Evolutionary conservation across 1,140 invertebrate species (phyloP).

Genomic region (Caenorhabditis remanei): DNA sequence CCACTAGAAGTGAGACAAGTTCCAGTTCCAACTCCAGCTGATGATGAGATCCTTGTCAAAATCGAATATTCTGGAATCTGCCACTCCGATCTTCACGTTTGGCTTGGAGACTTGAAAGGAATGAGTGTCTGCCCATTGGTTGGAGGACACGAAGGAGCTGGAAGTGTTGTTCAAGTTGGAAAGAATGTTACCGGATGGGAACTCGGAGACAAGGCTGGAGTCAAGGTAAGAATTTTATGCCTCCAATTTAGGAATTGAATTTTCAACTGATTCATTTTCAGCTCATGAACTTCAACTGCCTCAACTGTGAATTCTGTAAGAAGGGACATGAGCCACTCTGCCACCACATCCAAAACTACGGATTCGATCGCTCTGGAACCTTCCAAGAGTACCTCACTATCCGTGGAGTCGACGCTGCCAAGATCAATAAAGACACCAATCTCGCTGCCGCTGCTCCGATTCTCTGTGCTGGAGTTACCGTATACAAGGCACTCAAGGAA

Average conservation of each 20-base stretch:
- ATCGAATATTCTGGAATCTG: conserved; percentile 61
- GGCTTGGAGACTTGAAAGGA: conserved; percentile 45
- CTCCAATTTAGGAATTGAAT: background rate
- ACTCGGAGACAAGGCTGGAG: conserved; percentile 66
- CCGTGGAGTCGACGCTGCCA: conserved; percentile 54
- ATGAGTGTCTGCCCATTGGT: conserved; percentile 61
- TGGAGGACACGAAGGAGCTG: conserved; percentile 68
- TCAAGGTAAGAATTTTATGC: conserved; percentile 63
- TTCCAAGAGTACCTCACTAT: conserved; percentile 67
- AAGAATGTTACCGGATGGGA: conserved; percentile 64
- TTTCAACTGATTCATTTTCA: conserved; percentile 40
- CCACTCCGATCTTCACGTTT: conserved; percentile 57
- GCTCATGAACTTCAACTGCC: conserved; percentile 64
- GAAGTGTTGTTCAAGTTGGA: conserved; percentile 66
- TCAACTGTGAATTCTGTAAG: conserved; percentile 64
- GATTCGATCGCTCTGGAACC: conserved; percentile 64
- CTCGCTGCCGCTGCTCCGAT: conserved; percentile 63
- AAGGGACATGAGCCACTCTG: conserved; percentile 61
- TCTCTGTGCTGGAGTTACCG: conserved; percentile 68
- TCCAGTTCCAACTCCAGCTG: conserved; percentile 52
- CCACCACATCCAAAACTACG: conserved; percentile 53
- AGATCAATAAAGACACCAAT: conserved; percentile 59
- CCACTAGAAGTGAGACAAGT: conserved; percentile 52
- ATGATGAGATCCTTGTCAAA: conserved; percentile 58
- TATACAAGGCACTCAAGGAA: conserved; percentile 65